A percentile compares a stretch with the other conserved stretches of the same genome.
These are phyloP conservation scores for Drosophila nigritarsus DNA, from an alignment of 2,888 invertebrate species.

Conservation along the genomic window DNA sequence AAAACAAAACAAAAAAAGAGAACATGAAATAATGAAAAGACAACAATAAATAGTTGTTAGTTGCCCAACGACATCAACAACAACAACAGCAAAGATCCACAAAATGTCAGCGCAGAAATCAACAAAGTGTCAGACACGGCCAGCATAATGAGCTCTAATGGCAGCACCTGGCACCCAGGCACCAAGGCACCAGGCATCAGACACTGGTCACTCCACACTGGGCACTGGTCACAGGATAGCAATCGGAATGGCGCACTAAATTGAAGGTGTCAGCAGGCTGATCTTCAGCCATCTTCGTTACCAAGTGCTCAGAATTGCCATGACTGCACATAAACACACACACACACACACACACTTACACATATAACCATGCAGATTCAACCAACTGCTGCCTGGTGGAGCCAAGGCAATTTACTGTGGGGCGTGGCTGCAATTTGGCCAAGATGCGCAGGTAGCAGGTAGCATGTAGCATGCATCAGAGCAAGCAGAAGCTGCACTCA, in stretches of 20 bases:
- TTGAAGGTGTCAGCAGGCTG: slow-evolving; percentile 73
- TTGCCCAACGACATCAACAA: not conserved
- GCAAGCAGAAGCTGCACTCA: slow-evolving; percentile 44
- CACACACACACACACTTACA: not conserved
- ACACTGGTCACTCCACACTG: not conserved
- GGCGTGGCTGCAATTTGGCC: slow-evolving; percentile 71
- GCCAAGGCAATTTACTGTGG: slow-evolving; percentile 51
- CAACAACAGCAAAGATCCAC: slow-evolving; percentile 45
- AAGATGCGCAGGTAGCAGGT: slow-evolving; percentile 51
- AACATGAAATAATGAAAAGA: slow-evolving; percentile 30
- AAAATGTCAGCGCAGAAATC: slow-evolving; percentile 69
- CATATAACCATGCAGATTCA: not conserved
- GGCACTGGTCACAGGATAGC: slow-evolving; percentile 12
- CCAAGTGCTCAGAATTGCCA: slow-evolving; percentile 35
- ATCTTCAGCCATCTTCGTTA: slow-evolving; percentile 39
- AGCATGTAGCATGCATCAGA: slow-evolving; percentile 1
- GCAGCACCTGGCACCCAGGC: slow-evolving; percentile 44
- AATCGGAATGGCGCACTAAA: slow-evolving; percentile 40
- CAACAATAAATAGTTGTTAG: slow-evolving; percentile 47
- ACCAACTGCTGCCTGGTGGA: slow-evolving; percentile 41
- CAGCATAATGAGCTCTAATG: slow-evolving; percentile 71
- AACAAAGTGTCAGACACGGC: slow-evolving; percentile 65
- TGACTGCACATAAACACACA: not conserved
- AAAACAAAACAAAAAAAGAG: slow-evolving; percentile 3
- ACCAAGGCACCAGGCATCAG: not conserved